Base-by-base conservation (phyloP, 2,797 vertebrate genomes). In the Valencia hispanica region DNA sequence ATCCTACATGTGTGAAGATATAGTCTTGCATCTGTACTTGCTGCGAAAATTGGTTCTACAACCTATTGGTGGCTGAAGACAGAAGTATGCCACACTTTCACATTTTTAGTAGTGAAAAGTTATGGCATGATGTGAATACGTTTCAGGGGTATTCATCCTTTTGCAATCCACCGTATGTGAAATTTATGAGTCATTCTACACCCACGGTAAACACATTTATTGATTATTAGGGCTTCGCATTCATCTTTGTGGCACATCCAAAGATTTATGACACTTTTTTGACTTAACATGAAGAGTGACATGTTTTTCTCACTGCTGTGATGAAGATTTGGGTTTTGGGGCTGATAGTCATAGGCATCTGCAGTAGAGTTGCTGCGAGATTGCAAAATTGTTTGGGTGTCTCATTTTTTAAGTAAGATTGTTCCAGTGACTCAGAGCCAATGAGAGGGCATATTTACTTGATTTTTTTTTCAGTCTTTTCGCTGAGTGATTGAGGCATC, bases 111-210 rank as follows among this genome's bases (percentile, higher is more conserved):
- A n/a, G 7, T 5, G n/a, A 15, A 68, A 43, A 4, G 2, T 43
- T 27, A 17, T n/a, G 11, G 25, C 53, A 14, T 27, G 25, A 55
- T 20, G 18, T 55, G 53, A 25, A 41, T 39, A 11, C n/a, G 15
- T 27, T 15, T 57, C 14, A 27, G 53, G 53, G 4, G 27, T 57
- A 57, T 27, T 57, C 4, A 18, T 17, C 15, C 30, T 59, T 59
- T 59, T 59, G 27, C 15, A 17, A 59, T 14, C 15, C 57, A 3
- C 27, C 32, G 14, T 32, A 78, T 86, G 82, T 88, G 84, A 81
- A 85, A 90, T 87, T 84, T 74, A 89, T 63, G 88, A 87, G 83
- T 90, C 75, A 84, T 77, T 84, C 74, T 66, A 79, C 75, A 61
- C 14, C 72, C 76, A 73, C 73, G 57, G 77, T 82, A 87, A 90